Conservation (phyloP, 2,113 vertebrate species). For the Ceyx margarethae region DNA sequence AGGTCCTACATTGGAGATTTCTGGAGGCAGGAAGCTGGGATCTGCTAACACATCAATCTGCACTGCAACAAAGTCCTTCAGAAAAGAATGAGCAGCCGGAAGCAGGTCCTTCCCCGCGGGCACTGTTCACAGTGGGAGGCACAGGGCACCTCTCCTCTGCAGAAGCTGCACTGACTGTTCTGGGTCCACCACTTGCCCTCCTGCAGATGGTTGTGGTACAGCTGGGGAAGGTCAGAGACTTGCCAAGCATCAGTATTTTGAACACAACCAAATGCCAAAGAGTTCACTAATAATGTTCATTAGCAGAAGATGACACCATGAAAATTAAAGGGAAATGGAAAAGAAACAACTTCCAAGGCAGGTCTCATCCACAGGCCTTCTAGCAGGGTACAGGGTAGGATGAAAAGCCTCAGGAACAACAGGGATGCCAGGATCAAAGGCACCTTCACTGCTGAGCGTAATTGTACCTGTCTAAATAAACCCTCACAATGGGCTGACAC, state of each 20-base stretch:
- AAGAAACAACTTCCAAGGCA: slow-evolving; percentile 16
- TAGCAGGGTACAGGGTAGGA: neutral
- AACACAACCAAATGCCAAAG: neutral
- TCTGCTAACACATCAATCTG: neutral
- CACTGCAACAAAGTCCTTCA: neutral
- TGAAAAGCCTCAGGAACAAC: slow-evolving; percentile 28
- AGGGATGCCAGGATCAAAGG: slow-evolving; percentile 32
- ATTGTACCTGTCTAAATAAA: neutral
- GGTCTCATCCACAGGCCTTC: neutral
- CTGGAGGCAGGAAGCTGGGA: neutral
- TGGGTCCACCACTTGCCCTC: neutral
- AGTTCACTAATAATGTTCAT: neutral
- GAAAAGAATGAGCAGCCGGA: neutral
- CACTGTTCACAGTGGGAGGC: neutral
- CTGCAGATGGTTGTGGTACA: neutral
- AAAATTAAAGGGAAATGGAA: neutral
- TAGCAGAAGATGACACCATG: neutral
- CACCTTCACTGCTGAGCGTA: neutral
- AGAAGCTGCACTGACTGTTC: neutral
- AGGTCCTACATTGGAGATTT: neutral
- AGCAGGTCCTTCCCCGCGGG: neutral
- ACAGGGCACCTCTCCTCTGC: neutral
- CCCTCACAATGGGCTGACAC: neutral
- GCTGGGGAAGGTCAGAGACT: neutral
- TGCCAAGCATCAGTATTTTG: neutral